Base-by-base conservation (phyloP, 1,140 invertebrate genomes). In the Sinonovacula constricta region DNA sequence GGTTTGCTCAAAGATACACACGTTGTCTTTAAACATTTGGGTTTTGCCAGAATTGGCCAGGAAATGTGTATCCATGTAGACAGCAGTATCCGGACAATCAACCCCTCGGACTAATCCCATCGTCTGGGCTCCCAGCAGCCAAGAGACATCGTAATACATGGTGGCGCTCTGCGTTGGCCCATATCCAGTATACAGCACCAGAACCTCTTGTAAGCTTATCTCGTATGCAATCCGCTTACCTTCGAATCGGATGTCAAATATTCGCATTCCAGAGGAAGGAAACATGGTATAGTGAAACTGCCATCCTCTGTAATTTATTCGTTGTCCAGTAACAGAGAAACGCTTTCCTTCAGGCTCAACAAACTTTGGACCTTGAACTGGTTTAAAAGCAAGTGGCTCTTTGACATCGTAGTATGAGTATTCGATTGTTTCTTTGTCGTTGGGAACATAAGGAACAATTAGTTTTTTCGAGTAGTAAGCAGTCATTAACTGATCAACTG, bases 1-100 rank as follows among this genome's bases (percentile, higher is more conserved):
- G 49, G 83, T 85, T 12, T 84, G 79, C 81, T 90, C 89, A 81
- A 90, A 90, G 15, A 90, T 80, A 68, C 89, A 90, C 36, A 89
- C 81, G 31, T 86, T 71, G 51, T 88, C 86, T 57, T 81, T 83
- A 39, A 81, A 80, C n/a, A 30, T 63, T 14, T 62, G 71, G 12
- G 82, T 81, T 18, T 69, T 56, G 2, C 49, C 72, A 26, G 72
- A 59, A 69, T 83, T 83, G 3, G 74, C 71, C 62, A 86, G 85
- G 69, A 86, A 81, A 62, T 84, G 75, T 28, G 81, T 34, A 56
- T 86, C 83, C 2, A 82, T 39, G 71, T 85, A 87, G 10, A 83
- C 69, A 3, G 86, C 83, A 10, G 88, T 86, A 63, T 86, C 83
- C 14, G 87, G 87, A 53, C 88, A 89, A 67, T 89, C 88, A 14